Percentiles rank a stretch among this genome's conserved stretches.
These are phyloP conservation scores for Plagodis dolabraria DNA, from an alignment of 2,888 invertebrate genomes.

Conservation along the genomic window DNA sequence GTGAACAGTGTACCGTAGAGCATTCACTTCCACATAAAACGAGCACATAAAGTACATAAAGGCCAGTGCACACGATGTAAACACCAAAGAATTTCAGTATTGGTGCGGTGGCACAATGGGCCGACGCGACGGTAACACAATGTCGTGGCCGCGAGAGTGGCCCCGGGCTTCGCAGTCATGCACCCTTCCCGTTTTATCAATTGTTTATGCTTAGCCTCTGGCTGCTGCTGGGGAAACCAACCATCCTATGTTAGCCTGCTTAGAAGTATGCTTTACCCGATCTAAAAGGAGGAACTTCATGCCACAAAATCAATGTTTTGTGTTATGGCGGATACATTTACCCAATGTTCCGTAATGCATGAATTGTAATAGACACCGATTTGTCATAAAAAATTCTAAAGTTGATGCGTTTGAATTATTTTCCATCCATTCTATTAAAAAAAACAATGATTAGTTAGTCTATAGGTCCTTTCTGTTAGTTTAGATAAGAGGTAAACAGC, in stretches of 20 bases:
- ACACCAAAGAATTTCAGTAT: slow-evolving; percentile 8
- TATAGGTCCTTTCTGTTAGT: too few relatives aligned
- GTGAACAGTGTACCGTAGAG: background rate
- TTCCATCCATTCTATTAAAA: too few relatives aligned
- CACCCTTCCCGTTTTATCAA: slow-evolving; percentile 65
- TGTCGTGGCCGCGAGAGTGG: slow-evolving; percentile 41
- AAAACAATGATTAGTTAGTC: too few relatives aligned
- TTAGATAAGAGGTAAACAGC: too few relatives aligned
- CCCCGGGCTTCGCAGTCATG: slow-evolving; percentile 42
- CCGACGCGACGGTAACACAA: slow-evolving; percentile 42
- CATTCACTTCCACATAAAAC: background rate
- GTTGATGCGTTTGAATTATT: too few relatives aligned
- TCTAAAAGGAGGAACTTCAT: too few relatives aligned
- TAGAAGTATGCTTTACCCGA: background rate
- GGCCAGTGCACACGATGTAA: slow-evolving; percentile 8
- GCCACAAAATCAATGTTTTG: too few relatives aligned
- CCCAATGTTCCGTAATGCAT: too few relatives aligned
- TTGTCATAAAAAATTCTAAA: too few relatives aligned
- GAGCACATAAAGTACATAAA: background rate
- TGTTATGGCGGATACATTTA: too few relatives aligned
- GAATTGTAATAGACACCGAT: too few relatives aligned
- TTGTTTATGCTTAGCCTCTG: slow-evolving; percentile 63
- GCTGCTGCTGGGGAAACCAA: slow-evolving; percentile 35
- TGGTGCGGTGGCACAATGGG: slow-evolving; percentile 43
- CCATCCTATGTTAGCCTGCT: slow-evolving; percentile 10